phyloP scores from a whole-genome alignment of 2,113 vertebrate species.

The Fulica atra region DNA sequence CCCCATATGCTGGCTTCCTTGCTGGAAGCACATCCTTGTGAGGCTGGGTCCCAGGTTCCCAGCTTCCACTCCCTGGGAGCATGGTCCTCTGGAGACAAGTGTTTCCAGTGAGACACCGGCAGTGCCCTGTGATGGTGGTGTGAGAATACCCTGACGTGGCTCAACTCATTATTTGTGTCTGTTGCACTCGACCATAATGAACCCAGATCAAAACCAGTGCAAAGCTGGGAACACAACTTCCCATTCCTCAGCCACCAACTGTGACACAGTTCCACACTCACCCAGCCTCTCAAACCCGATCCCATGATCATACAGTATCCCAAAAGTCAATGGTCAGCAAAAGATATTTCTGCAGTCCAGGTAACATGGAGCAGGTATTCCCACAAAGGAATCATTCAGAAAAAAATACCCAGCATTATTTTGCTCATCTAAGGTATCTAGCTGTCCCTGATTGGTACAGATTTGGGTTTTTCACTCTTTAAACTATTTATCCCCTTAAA shows the following conservation, averaged over 20 bases:
- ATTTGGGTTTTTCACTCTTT: neutral
- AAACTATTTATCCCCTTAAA: neutral
- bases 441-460: neutral
- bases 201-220: neutral
- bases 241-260: neutral
- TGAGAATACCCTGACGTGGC: neutral
- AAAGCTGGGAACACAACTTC: neutral
- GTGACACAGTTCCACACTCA: neutral
- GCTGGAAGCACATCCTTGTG: neutral
- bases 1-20: accelerated
- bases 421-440: neutral
- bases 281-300: neutral
- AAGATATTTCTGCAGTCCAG: neutral
- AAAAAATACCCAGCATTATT: neutral
- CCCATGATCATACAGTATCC: neutral
- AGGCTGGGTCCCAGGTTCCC: neutral
- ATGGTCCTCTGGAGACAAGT: neutral
- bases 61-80: neutral
- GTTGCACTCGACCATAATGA: neutral
- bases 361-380: neutral
- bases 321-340: neutral
- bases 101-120: neutral
- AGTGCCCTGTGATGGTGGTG: neutral
- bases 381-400: neutral
- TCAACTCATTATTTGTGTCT: neutral